Evolutionary conservation across 1,140 invertebrate species (phyloP), one percentile per base, ranked within the genome.

Genomic region (Atopsyche davidsoni): DNA sequence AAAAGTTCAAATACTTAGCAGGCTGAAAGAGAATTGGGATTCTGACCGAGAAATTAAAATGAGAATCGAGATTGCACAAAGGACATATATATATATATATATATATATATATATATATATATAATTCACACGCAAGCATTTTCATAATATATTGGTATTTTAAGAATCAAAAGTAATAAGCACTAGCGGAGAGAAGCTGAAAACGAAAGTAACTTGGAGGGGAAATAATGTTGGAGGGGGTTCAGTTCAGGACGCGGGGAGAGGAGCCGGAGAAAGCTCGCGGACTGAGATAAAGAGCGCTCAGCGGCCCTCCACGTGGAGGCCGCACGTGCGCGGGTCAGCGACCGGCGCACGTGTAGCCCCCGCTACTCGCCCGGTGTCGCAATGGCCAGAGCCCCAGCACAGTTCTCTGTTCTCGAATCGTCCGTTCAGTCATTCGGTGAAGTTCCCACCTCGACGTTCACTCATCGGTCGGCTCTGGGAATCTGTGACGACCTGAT

Each of bases 241-340:
- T n/a, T n/a, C n/a, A n/a, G n/a, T n/a, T n/a, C n/a, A n/a, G n/a
- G n/a, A n/a, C n/a, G 16, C 11, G 7, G 24, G 22, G 24, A 2
- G 23, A 22, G 4, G 7, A 10, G 42, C 42, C 17, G 13, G 13
- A 18, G 13, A 16, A 16, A 2, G 17, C 18, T 2, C 14, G 4
- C 11, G 28, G 7, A 18, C 7, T 16, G 16, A n/a, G 42, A 4
- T 28, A 3, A 13, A 17, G 1, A 28, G 2, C 23, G 13, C 9
- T 18, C 19, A 11, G 18, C 18, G 31, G n/a, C 16, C 18, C n/a
- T 36, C 32, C 44, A 46, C 44, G 32, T 36, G 44, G 28, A 13
- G 7, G 10, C 18, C 31, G 44, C 44, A 46, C 44, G 44, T 46
- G 44, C 22, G 44, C 17, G 43, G 44, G 44, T 46, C 44, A 36